These are phyloP conservation scores for Myotis yumanensis DNA, from an alignment of 2,113 vertebrate genomes.

Conservation along the genomic window DNA sequence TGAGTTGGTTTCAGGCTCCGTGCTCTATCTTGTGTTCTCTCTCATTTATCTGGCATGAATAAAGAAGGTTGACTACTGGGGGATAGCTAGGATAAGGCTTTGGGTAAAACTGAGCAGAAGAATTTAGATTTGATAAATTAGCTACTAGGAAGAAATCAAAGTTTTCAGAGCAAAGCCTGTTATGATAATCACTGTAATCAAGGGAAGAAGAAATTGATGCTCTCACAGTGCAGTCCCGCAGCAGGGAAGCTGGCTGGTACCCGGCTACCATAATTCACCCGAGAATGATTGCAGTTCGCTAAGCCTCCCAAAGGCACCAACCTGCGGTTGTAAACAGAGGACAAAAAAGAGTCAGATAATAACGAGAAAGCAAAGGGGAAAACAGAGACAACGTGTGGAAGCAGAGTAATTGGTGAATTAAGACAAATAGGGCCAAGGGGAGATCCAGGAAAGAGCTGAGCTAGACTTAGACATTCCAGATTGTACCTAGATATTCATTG, in stretches of 20 bases:
- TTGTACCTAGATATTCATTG: no score
- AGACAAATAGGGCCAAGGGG: background rate
- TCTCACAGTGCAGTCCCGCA: background rate
- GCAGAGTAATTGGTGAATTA: background rate
- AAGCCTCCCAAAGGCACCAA: background rate
- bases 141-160: background rate
- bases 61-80: background rate
- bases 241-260: no score
- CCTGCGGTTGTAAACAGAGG: background rate
- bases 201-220: background rate
- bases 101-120: background rate
- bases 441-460: background rate
- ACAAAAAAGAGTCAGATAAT: background rate
- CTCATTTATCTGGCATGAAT: background rate
- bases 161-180: background rate
- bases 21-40: background rate
- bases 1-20: background rate
- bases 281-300: background rate
- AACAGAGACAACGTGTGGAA: background rate
- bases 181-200: no score
- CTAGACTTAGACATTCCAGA: accelerated
- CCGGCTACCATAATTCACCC: accelerated
- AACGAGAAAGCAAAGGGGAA: background rate
- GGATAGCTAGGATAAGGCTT: background rate
- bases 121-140: background rate